Conservation (phyloP, 1,140 invertebrate genomes). For the Magallana gigas region DNA sequence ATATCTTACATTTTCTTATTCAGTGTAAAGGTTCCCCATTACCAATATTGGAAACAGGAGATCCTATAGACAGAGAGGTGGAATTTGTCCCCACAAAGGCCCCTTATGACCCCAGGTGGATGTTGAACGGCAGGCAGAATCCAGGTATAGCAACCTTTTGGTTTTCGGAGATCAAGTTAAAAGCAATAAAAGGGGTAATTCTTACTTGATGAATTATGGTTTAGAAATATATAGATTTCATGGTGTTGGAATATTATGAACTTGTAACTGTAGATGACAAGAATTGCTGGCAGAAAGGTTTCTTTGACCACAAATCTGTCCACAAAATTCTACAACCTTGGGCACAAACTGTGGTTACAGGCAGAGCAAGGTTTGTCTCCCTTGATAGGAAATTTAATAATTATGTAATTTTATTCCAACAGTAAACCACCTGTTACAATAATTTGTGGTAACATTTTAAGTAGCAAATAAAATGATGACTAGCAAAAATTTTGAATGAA, state of each 20-base stretch:
- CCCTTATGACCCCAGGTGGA: constrained; percentile 95
- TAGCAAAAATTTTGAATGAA: no score
- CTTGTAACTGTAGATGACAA: constrained; percentile 77
- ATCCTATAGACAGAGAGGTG: constrained; percentile 91
- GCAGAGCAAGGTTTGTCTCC: constrained; percentile 72
- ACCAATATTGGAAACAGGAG: constrained; percentile 88
- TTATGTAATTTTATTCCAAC: no score
- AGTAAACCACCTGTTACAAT: no score
- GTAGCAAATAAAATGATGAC: no score
- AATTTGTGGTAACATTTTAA: no score
- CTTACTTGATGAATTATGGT: no score
- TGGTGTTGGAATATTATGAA: no score
- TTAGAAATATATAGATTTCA: no score
- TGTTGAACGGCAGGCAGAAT: constrained; percentile 87
- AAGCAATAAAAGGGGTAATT: no score
- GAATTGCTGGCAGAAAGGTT: constrained; percentile 89
- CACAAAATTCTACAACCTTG: constrained; percentile 97
- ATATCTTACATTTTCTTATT: background rate
- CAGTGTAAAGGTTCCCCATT: constrained; percentile 82
- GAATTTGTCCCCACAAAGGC: constrained; percentile 92
- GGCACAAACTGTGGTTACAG: constrained; percentile 96
- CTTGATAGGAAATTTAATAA: background rate
- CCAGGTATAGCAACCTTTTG: constrained; percentile 58
- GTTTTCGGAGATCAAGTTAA: no score
- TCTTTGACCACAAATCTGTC: constrained; percentile 95